A percentile compares a stretch with the other conserved stretches of the same genome.
phyloP scores from a whole-genome alignment of 2,113 vertebrate species.

The Suncus etruscus region DNA sequence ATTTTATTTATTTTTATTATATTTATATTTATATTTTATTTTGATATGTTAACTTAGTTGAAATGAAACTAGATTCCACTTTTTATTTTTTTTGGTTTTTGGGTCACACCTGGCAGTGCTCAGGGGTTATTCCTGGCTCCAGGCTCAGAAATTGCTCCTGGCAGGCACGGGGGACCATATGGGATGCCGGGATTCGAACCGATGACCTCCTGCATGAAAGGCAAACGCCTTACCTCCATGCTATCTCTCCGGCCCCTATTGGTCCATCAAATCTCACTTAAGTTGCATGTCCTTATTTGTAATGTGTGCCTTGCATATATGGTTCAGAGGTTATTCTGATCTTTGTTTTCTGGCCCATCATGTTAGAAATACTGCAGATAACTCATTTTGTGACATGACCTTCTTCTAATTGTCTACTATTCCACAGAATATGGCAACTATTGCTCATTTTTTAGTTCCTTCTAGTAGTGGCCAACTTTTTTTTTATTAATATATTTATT shows the following conservation, averaged over 20 bases:
- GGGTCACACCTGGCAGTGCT: too few relatives aligned
- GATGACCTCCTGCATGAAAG: too few relatives aligned
- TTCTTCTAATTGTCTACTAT: slow-evolving; percentile 19
- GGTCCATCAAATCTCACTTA: slow-evolving; percentile 43
- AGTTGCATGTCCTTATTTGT: slow-evolving; percentile 26
- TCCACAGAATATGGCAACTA: slow-evolving; percentile 29
- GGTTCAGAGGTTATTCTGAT: not conserved
- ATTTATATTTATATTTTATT: too few relatives aligned
- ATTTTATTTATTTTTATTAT: too few relatives aligned
- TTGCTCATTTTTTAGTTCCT: slow-evolving; percentile 41
- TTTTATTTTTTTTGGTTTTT: too few relatives aligned
- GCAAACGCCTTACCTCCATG: too few relatives aligned
- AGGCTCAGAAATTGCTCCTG: too few relatives aligned
- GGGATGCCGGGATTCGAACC: too few relatives aligned
- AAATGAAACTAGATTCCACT: not conserved
- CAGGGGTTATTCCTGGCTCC: too few relatives aligned
- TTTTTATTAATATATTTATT: too few relatives aligned
- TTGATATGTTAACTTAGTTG: not conserved
- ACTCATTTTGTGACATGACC: not conserved
- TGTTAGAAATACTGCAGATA: not conserved
- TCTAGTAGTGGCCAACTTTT: not conserved
- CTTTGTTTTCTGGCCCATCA: slow-evolving; percentile 47
- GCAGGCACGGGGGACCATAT: too few relatives aligned
- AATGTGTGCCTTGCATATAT: slow-evolving; percentile 6
- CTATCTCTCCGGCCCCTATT: too few relatives aligned